Evolutionary conservation across 2,797 vertebrate species (phyloP), one percentile per base, ranked within the genome.

Genomic region (Melanogrammus aeglefinus): DNA sequence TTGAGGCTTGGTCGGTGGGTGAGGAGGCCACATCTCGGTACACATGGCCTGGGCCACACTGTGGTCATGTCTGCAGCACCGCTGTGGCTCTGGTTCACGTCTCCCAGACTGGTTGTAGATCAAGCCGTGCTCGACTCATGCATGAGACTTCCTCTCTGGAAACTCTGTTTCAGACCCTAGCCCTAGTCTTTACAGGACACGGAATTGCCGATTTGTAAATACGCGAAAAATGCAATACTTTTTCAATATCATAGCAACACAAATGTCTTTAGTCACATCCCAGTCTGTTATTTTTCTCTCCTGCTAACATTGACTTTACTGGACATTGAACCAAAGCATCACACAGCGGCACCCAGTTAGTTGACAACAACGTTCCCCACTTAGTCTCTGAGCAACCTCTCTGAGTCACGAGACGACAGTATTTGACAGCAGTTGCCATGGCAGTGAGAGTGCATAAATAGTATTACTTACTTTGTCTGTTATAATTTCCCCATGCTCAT

Each of bases 21-120:
- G 82, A 76, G 24, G 57, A 82, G 79, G 79, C 87, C 88, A 27
- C 88, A 89, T 84, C 86, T 80, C 81, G 81, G 87, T 89, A 84
- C 84, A 89, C 86, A 88, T 89, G 88, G 86, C 88, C 86, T 76
- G 86, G 85, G 91, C 86, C 90, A 88, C 88, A 86, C 83, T 83
- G 85, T 88, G 88, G 91, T 92, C 86, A 78, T 75, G 66, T 39
- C 72, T 41, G 74, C 72, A 66, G 74, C 47, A 51, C 47, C 14
- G 47, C 41, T 44, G 41, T 13, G 10, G 41, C 41, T 44, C 41
- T 44, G 41, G 41, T 16, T 13, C 41, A 44, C 13, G 12, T 44
- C 41, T 13, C 41, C 41, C 12, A 12, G 1, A 44, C 4, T 0
- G 14, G 41, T 44, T 44, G 41, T 44, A 44, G 41, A 44, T 44